Base-by-base conservation (phyloP, 2,888 invertebrate species). In the Luperina nickerlii region DNA sequence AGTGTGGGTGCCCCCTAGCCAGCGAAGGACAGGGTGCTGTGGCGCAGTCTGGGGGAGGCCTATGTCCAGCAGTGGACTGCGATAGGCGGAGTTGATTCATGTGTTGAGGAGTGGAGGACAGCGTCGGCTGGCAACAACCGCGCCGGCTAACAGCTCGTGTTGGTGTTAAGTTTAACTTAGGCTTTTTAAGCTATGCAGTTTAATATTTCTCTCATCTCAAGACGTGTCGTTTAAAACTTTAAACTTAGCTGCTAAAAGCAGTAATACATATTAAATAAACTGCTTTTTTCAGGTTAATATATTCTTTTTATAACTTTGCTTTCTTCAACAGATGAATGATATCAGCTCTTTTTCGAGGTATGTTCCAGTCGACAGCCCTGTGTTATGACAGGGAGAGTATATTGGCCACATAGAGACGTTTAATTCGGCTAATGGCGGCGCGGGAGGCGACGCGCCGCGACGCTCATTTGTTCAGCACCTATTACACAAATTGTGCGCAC, bases 361-460 rank as follows among this genome's bases (percentile, higher is more conserved):
- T 20, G n/a, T 24, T 11, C 51, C 15, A 38, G 73, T 18, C n/a
- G 76, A n/a, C 77, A 88, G 63, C 85, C 85, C 85, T 85, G 67
- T 24, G 72, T 63, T 72, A 51, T 81, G 86, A 81, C 67, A 77
- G 86, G 72, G 85, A 80, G 81, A 85, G 86, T 89, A 87, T 87
- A 89, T 90, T 87, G 90, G 88, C 84, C 82, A 75, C 86, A 90
- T 83, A 86, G 90, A 92, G 83, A 86, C 93, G 91, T 94, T 94
- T 95, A 94, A 95, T 95, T 92, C 92, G 79, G 92, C 93, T 94
- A 95, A 95, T 95, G 94, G 95, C 51, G 80, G 84, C 78, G 73
- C 81, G 88, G 71, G 79, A 68, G 62, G 71, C 62, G 85, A 68
- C 78, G 90, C 70, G 79, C 57, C 85, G 75, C 87, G 78, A 88